These are phyloP conservation scores for Leptopilina drosophilae DNA, from an alignment of 2,888 invertebrate species.

Conservation along the genomic window DNA sequence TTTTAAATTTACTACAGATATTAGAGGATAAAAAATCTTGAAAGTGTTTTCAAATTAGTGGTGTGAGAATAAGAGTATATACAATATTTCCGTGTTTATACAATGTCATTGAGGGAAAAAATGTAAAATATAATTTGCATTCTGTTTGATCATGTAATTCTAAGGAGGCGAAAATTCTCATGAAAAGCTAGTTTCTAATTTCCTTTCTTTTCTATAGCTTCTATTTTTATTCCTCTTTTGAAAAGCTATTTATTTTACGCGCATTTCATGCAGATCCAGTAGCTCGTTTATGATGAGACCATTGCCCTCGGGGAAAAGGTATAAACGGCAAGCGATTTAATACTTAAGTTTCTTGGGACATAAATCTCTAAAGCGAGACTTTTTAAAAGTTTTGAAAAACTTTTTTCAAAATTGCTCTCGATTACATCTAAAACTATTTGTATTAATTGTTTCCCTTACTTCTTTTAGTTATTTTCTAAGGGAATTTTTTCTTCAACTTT, in stretches of 20 bases:
- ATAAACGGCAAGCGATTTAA: constrained; percentile 27
- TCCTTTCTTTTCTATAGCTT: background rate
- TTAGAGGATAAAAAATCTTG: no score
- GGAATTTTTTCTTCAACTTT: no score
- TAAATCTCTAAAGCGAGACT: constrained; percentile 5
- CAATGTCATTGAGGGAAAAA: no score
- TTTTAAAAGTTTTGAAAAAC: background rate
- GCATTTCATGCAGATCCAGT: constrained; percentile 20
- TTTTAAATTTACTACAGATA: no score
- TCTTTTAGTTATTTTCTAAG: background rate
- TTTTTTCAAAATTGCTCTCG: background rate
- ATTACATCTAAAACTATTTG: background rate
- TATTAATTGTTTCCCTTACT: background rate
- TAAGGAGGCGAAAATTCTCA: background rate
- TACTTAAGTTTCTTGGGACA: constrained; percentile 27
- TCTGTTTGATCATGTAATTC: background rate
- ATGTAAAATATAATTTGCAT: no score
- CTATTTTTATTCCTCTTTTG: constrained; percentile 3
- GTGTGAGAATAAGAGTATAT: no score
- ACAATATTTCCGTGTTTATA: no score
- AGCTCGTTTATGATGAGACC: constrained; percentile 33
- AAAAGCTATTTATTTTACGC: constrained; percentile 27
- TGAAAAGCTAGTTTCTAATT: constrained; percentile 14
- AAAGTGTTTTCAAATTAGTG: no score
- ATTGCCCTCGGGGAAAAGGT: constrained; percentile 27